These are phyloP conservation scores for Lagopus muta DNA, from an alignment of 2,113 vertebrate species.

Conservation along the genomic window DNA sequence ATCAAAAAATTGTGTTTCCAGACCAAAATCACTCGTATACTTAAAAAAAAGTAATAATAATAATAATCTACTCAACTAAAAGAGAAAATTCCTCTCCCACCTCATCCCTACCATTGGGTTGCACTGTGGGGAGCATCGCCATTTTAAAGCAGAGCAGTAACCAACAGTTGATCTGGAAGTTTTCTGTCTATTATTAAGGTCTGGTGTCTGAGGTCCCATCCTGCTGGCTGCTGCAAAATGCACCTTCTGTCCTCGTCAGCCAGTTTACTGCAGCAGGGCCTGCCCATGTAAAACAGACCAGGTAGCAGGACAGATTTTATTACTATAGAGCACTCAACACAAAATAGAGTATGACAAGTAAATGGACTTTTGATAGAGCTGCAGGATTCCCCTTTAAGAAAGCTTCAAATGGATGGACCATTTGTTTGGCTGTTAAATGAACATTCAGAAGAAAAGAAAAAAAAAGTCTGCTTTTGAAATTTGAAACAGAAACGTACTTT, in stretches of 20 bases:
- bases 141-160: background rate
- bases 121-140: background rate
- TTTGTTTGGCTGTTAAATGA: background rate
- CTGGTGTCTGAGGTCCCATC: background rate
- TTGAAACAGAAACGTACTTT: background rate
- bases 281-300: background rate
- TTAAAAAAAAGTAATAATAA: background rate
- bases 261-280: background rate
- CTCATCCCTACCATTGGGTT: background rate
- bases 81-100: slow-evolving; percentile 11
- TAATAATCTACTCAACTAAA: background rate
- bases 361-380: background rate
- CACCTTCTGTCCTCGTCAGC: background rate
- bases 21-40: background rate
- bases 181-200: background rate
- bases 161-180: background rate
- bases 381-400: background rate
- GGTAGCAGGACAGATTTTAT: background rate
- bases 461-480: background rate
- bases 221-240: background rate
- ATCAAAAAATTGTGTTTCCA: slow-evolving; percentile 39
- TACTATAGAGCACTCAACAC: background rate
- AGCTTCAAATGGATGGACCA: background rate
- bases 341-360: background rate
- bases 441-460: background rate